A percentile compares a stretch with the other conserved stretches of the same genome.
Evolutionary conservation across 1,140 invertebrate species (phyloP).

Genomic region (Drosophila dunni): DNA sequence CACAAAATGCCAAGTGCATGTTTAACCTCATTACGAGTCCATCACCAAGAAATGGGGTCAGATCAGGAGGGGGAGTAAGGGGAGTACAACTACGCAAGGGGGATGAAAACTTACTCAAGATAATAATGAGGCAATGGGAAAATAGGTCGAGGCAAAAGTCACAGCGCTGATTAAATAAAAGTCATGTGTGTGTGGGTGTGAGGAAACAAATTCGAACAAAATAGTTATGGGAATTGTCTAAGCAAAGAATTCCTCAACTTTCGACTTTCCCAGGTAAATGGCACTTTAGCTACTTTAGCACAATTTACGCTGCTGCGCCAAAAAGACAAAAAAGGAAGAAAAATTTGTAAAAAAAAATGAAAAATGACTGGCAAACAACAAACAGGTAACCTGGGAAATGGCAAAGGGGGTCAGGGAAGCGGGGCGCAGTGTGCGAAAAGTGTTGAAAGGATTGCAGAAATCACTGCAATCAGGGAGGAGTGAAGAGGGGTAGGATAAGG

Average conservation of each 20-base stretch:
- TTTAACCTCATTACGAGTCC: conserved; percentile 23
- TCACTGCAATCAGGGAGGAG: background rate
- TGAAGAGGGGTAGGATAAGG: background rate
- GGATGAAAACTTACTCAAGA: background rate
- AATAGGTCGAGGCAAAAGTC: conserved; percentile 15
- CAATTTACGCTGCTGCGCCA: conserved; percentile 57
- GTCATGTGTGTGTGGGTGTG: conserved; percentile 11
- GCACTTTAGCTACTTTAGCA: conserved; percentile 48
- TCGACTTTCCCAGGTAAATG: conserved; percentile 49
- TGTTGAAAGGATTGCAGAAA: background rate
- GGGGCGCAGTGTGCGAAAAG: background rate
- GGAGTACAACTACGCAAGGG: too few species aligned
- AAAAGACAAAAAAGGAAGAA: conserved; percentile 3
- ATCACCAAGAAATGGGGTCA: conserved; percentile 22
- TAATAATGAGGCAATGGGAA: conserved; percentile 12
- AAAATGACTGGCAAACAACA: conserved; percentile 60
- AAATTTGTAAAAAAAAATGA: conserved; percentile 41
- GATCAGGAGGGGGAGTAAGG: background rate
- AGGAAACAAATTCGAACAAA: conserved; percentile 8
- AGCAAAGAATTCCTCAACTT: conserved; percentile 5
- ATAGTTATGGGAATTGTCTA: conserved; percentile 22
- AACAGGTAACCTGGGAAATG: conserved; percentile 31
- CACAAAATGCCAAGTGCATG: conserved; percentile 39
- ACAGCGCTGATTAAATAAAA: conserved; percentile 14
- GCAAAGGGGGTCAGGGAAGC: background rate